These are phyloP conservation scores for Actinemys pallida DNA, from an alignment of 2,113 vertebrate genomes.

Conservation along the genomic window DNA sequence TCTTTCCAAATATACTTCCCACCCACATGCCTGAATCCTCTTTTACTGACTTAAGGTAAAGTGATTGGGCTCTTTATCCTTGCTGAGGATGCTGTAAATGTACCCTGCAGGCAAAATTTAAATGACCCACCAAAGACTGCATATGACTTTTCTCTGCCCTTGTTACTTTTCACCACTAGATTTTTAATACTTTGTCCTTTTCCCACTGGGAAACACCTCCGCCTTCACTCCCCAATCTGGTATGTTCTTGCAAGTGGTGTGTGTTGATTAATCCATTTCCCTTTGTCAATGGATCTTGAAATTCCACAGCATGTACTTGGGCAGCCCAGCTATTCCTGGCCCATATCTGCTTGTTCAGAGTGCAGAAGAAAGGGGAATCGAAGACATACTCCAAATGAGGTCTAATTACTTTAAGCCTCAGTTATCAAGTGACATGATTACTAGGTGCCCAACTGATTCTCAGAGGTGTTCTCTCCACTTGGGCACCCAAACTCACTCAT, in stretches of 20 bases:
- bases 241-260: background rate
- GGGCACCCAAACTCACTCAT: background rate
- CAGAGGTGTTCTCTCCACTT: background rate
- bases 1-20: background rate
- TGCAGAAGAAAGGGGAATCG: background rate
- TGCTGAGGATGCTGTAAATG: constrained; percentile 41
- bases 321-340: background rate
- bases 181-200: constrained; percentile 15
- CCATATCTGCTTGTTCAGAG: background rate
- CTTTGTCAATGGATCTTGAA: background rate
- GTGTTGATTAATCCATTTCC: background rate
- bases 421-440: background rate
- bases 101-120: constrained; percentile 45
- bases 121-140: constrained; percentile 58
- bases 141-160: constrained; percentile 68
- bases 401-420: background rate
- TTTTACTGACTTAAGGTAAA: constrained; percentile 49
- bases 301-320: background rate
- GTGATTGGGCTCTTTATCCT: constrained; percentile 52
- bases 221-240: background rate
- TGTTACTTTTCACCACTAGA: constrained; percentile 42
- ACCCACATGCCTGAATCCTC: constrained; percentile 11
- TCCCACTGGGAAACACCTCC: background rate
- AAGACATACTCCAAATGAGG: background rate
- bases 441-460: background rate